phyloP scores from a whole-genome alignment of 2,888 invertebrate species.

The Salpingus planirostris region DNA sequence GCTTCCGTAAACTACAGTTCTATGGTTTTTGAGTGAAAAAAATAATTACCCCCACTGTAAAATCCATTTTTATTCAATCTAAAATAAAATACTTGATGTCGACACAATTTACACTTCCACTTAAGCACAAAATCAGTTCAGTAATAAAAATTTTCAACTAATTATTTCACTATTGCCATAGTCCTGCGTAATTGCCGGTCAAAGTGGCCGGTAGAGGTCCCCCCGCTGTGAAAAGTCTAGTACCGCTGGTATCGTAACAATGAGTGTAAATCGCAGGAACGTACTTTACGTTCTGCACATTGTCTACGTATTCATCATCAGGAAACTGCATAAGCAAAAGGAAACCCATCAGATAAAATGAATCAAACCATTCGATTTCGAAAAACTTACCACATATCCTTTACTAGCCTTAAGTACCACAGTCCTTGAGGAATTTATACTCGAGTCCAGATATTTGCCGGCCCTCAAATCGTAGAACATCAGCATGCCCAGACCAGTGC shows the following conservation, averaged over 20 bases:
- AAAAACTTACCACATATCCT: constrained; percentile 71
- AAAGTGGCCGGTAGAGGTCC: constrained; percentile 88
- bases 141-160: too few species aligned
- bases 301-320: constrained; percentile 74
- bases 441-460: constrained; percentile 84
- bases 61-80: too few species aligned
- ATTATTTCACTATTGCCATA: constrained; percentile 73
- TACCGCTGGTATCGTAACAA: constrained; percentile 88
- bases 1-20: too few species aligned
- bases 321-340: constrained; percentile 55
- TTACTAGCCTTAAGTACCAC: constrained; percentile 80
- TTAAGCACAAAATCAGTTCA: too few species aligned
- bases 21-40: too few species aligned
- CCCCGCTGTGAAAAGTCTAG: constrained; percentile 87
- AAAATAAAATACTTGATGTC: too few species aligned
- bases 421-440: constrained; percentile 79
- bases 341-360: neutral
- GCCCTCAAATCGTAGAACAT: constrained; percentile 92
- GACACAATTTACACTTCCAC: constrained; percentile 2
- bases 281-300: constrained; percentile 77
- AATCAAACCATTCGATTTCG: too few species aligned
- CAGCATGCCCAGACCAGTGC: constrained; percentile 83
- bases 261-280: constrained; percentile 94
- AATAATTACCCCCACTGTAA: too few species aligned
- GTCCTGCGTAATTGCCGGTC: constrained; percentile 88